Percentiles rank a stretch among this genome's conserved stretches.
These are phyloP conservation scores for Eclectus roratus DNA, from an alignment of 2,113 vertebrate species.

Conservation along the genomic window DNA sequence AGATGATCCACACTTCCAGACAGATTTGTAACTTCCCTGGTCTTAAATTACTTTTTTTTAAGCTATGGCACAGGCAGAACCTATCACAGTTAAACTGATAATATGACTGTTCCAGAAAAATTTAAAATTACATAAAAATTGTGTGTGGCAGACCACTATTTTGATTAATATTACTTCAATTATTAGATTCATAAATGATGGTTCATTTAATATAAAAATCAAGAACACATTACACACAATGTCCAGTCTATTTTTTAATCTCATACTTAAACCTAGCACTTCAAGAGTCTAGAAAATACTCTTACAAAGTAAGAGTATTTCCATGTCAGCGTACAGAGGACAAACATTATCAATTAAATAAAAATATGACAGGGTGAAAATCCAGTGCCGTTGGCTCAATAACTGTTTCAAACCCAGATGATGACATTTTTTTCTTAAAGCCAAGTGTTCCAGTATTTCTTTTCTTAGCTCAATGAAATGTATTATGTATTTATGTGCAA, in stretches of 20 bases:
- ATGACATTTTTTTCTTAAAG: background rate
- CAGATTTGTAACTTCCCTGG: background rate
- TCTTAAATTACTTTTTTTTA: slow-evolving; percentile 1
- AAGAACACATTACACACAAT: background rate
- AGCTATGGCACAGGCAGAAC: background rate
- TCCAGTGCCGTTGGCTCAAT: background rate
- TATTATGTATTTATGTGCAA: background rate
- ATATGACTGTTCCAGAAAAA: slow-evolving; percentile 60
- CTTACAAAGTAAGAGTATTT: background rate
- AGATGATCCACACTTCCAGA: background rate
- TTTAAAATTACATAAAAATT: slow-evolving; percentile 51
- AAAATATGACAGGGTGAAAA: background rate
- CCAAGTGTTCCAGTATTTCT: background rate
- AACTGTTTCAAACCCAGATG: background rate
- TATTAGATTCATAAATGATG: background rate
- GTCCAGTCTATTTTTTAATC: background rate
- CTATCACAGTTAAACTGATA: background rate
- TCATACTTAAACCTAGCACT: background rate
- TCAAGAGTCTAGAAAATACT: background rate
- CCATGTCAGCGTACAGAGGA: background rate
- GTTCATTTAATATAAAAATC: slow-evolving; percentile 21
- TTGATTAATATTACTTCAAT: slow-evolving; percentile 9
- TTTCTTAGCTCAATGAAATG: background rate
- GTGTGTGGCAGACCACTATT: slow-evolving; percentile 2
- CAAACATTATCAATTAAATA: background rate